Conservation (phyloP, 2,888 invertebrate species). For the Neoitamus cyanurus region DNA sequence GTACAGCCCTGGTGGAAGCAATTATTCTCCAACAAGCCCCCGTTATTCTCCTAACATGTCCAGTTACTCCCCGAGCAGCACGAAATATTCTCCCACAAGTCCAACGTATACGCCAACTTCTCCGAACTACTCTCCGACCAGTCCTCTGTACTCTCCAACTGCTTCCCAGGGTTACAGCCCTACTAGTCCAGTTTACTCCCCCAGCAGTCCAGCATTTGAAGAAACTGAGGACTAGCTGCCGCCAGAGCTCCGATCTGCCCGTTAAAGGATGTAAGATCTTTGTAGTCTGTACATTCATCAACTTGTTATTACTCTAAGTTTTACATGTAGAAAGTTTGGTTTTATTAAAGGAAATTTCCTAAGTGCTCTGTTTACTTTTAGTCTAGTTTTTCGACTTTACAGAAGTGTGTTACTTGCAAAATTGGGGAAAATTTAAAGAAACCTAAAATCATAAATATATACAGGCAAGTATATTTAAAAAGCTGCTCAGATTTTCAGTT, state of each 20-base stretch:
- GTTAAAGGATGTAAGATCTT: not conserved
- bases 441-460: too few relatives aligned
- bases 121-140: conserved; percentile 73
- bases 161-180: conserved; percentile 80
- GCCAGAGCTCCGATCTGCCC: not conserved
- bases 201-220: conserved; percentile 69
- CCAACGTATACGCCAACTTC: conserved; percentile 75
- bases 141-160: conserved; percentile 83
- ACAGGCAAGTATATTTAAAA: too few relatives aligned
- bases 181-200: conserved; percentile 77
- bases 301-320: not conserved
- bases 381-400: not conserved
- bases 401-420: too few relatives aligned
- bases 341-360: not conserved
- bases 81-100: conserved; percentile 84
- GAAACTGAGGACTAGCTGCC: conserved; percentile 55
- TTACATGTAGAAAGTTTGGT: not conserved
- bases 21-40: conserved; percentile 77
- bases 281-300: not conserved
- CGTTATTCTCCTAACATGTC: conserved; percentile 70
- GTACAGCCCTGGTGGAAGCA: conserved; percentile 76
- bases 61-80: conserved; percentile 77
- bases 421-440: too few relatives aligned
- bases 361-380: not conserved
- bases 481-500: too few relatives aligned